phyloP scores from a whole-genome alignment of 2,113 vertebrate genomes.

The Tetrao urogallus region DNA sequence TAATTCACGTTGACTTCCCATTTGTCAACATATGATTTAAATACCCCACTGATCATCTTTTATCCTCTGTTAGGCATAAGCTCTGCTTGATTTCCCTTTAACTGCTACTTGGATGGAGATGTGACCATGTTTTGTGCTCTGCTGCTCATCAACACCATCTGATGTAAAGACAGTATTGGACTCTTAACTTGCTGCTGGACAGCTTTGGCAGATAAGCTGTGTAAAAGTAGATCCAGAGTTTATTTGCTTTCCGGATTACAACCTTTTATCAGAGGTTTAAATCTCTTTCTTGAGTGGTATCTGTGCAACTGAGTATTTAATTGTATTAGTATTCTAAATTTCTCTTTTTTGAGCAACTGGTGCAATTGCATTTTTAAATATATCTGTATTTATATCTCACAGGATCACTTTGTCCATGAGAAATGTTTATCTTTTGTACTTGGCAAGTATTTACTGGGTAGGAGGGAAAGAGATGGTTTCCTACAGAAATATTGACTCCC shows the following conservation, averaged over 20 bases:
- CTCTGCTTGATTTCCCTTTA: slow-evolving; percentile 58
- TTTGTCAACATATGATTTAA: slow-evolving; percentile 11
- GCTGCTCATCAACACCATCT: slow-evolving; percentile 15
- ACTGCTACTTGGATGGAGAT: slow-evolving; percentile 16
- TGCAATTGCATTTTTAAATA: background rate
- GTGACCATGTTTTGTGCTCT: background rate
- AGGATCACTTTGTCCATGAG: background rate
- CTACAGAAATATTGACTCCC: slow-evolving; percentile 47
- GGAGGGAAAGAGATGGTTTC: slow-evolving; percentile 21
- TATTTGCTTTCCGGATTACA: slow-evolving; percentile 10
- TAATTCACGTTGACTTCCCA: slow-evolving; percentile 44
- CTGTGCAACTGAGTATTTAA: slow-evolving; percentile 38
- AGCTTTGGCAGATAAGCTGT: slow-evolving; percentile 4
- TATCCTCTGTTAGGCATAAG: slow-evolving; percentile 48
- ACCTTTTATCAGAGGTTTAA: slow-evolving; percentile 4
- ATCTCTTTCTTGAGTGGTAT: background rate
- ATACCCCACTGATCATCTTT: slow-evolving; percentile 26
- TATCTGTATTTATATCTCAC: background rate
- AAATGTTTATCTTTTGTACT: background rate
- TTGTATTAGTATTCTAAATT: background rate
- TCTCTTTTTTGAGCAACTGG: slow-evolving; percentile 10
- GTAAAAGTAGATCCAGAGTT: background rate
- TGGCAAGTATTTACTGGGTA: slow-evolving; percentile 38
- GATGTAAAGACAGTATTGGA: slow-evolving; percentile 4
- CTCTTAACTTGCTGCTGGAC: background rate